Evolutionary conservation across 2,888 invertebrate species (phyloP), one percentile per base, ranked within the genome.

Genomic region (Saturnia pavonia): DNA sequence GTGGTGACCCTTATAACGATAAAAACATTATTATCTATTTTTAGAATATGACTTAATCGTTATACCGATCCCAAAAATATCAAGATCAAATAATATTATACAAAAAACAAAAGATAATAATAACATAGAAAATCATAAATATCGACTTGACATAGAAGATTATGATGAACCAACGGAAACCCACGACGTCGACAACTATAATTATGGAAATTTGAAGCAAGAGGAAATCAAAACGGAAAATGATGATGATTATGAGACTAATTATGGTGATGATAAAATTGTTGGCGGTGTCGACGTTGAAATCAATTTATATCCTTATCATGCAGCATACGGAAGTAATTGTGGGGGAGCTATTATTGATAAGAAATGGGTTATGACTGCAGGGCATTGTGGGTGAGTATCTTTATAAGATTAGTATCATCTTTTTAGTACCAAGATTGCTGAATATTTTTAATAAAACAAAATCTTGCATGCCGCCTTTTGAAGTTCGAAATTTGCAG

Each of bases 331-430:
- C 78, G 94, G 92, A 0, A 81, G 80, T 0, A 91, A 92, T 65
- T 94, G 94, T 77, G 94, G 93, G 66, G 94, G 91, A 3, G 91
- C 93, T 14, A 90, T 94, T 12, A 88, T 94, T 77, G 86, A 86
- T 70, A 86, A 80, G 43, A 85, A 85, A 71, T 94, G 93, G 92
- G 80, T 90, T 0, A 60, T 94, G 1, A 94, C 94, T 1, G 94
- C 94, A 72, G 94, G 90, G 70, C 94, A 94, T 82, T 94, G 94
- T 81, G 92, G 92, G 94, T 94, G 79, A 89, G 91, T 76, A 34
- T 34, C n/a, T n/a, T 34, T 34, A 34, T 34, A 2, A 34, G 3
- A 4, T 34, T 34, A 34, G n/a, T n/a, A 34, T 4, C 34, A 34
- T n/a, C 34, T 34, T 34, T 34, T 34, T 34, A 6, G 34, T 34